Evolutionary conservation across 2,113 vertebrate genomes (phyloP).

Genomic region (Ptilorrhoa leucosticta): DNA sequence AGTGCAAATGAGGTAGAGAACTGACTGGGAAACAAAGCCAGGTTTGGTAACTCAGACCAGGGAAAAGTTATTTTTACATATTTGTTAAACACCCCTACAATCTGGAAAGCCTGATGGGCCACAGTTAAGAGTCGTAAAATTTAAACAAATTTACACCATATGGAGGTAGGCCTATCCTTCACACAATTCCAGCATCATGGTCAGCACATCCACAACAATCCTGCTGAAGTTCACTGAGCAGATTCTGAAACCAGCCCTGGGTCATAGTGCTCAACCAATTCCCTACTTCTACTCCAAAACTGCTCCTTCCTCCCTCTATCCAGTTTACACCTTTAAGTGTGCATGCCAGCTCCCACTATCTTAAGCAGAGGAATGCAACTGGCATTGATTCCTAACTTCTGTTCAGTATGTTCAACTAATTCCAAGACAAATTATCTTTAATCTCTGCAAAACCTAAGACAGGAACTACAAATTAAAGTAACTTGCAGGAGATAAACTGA

Average conservation of each 20-base stretch:
- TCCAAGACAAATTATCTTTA: background rate
- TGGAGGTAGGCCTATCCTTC: background rate
- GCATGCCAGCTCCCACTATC: background rate
- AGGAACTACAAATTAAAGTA: background rate
- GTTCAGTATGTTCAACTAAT: background rate
- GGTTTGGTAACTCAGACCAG: background rate
- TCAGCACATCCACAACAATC: background rate
- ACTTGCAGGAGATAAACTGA: background rate
- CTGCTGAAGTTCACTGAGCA: background rate
- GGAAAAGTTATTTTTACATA: background rate
- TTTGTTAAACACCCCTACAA: background rate
- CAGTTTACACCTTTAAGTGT: accelerated
- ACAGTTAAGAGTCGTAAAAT: background rate
- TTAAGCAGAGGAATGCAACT: background rate
- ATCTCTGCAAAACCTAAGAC: background rate
- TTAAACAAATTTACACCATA: background rate
- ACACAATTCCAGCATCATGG: background rate
- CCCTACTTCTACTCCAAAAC: background rate
- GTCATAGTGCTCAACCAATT: too few relatives aligned
- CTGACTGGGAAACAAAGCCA: background rate
- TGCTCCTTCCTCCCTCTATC: background rate
- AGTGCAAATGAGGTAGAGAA: background rate
- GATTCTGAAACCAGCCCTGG: background rate
- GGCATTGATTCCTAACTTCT: background rate
- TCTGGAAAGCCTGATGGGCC: background rate